These are phyloP conservation scores for Cherax destructor DNA, from an alignment of 1,140 invertebrate genomes.

Conservation along the genomic window DNA sequence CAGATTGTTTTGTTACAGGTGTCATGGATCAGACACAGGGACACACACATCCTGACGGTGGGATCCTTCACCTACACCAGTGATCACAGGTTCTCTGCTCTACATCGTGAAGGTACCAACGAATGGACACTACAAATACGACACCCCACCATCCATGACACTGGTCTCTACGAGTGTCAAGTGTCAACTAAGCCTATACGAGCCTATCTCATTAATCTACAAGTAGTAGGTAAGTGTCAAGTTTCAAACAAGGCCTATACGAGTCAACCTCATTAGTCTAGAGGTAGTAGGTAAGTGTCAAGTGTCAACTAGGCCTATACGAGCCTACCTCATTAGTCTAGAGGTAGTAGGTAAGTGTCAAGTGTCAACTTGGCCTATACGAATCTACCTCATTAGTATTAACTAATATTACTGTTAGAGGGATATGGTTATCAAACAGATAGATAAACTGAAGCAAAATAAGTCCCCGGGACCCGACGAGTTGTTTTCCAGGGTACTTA, in stretches of 20 bases:
- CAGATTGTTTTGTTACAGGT: conserved; percentile 72
- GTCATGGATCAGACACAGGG: conserved; percentile 75
- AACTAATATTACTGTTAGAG: too few relatives aligned
- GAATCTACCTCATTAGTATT: too few relatives aligned
- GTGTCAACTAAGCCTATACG: conserved; percentile 91
- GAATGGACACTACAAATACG: conserved; percentile 92
- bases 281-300: too few relatives aligned
- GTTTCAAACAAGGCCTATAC: conserved; percentile 71
- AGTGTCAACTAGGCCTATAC: too few relatives aligned
- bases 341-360: too few relatives aligned
- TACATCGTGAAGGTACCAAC: conserved; percentile 89
- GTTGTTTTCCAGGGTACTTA: too few relatives aligned
- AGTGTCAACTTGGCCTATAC: too few relatives aligned
- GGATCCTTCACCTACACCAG: conserved; percentile 85
- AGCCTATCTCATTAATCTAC: conserved; percentile 86
- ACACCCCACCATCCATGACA: conserved; percentile 88
- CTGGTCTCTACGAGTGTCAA: conserved; percentile 88
- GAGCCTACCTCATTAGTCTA: too few relatives aligned
- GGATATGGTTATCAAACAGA: too few relatives aligned
- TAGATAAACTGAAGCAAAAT: too few relatives aligned
- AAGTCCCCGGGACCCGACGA: too few relatives aligned
- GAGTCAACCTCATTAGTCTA: too few relatives aligned
- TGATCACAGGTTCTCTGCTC: conserved; percentile 84
- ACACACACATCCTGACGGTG: conserved; percentile 78
- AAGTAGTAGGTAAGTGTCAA: conserved; percentile 89